Evolutionary conservation across 2,888 invertebrate genomes (phyloP).

Genomic region (Coenonympha arcania): DNA sequence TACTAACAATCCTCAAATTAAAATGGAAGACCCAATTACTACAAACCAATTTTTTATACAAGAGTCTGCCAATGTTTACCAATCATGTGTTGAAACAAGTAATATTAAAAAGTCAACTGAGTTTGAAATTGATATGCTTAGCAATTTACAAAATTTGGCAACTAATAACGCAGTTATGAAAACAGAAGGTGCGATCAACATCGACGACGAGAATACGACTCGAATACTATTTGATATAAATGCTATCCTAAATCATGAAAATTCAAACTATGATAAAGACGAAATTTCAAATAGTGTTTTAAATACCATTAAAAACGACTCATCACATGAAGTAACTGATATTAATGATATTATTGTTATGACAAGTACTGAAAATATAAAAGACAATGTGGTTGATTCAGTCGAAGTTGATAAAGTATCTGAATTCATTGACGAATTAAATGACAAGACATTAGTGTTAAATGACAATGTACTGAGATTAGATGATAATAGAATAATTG

Average conservation of each 20-base stretch:
- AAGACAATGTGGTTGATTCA: background rate
- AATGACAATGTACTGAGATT: background rate
- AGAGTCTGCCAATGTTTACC: background rate
- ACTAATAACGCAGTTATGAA: background rate
- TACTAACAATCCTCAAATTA: background rate
- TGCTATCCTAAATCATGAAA: background rate
- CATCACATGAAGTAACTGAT: background rate
- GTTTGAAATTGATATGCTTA: background rate
- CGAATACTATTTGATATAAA: background rate
- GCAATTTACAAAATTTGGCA: background rate
- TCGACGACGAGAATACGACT: background rate
- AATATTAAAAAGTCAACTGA: background rate
- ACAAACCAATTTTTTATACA: background rate
- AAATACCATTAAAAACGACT: background rate
- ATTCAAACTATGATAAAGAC: background rate
- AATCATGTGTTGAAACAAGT: background rate
- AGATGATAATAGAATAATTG: background rate
- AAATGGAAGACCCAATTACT: background rate
- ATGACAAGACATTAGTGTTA: background rate
- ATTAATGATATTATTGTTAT: background rate
- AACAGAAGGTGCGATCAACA: background rate
- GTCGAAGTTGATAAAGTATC: background rate
- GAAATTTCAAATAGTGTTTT: background rate
- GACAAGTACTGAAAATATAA: background rate
- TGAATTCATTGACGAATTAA: background rate